These are phyloP conservation scores for Astropecten irregularis DNA, from an alignment of 53 echinoderm and acorn worm species.

Conservation along the genomic window DNA sequence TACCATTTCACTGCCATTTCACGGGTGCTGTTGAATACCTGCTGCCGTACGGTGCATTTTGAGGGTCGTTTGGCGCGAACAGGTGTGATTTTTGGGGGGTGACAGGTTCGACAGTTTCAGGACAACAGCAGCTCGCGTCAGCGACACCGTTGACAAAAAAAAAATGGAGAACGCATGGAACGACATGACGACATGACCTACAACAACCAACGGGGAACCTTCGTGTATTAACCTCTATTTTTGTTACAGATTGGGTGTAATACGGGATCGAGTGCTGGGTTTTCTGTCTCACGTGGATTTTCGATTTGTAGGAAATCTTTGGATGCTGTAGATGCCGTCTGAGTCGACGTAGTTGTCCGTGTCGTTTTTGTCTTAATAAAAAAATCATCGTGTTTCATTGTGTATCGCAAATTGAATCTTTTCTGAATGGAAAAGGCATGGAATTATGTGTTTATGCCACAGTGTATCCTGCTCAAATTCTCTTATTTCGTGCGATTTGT, in stretches of 20 bases:
- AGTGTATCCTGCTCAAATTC: too few relatives aligned
- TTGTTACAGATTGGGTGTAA: too few relatives aligned
- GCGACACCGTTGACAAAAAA: slow-evolving; percentile 20
- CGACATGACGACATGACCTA: slow-evolving; percentile 1
- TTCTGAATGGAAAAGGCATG: too few relatives aligned
- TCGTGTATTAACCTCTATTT: not conserved
- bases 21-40: not conserved
- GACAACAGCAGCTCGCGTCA: not conserved
- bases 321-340: not conserved
- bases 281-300: not conserved
- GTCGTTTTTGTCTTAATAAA: not conserved
- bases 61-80: not conserved
- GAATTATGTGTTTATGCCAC: too few relatives aligned
- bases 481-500: too few relatives aligned
- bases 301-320: not conserved
- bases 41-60: not conserved
- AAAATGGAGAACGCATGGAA: not conserved
- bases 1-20: not conserved
- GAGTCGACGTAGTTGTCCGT: not conserved
- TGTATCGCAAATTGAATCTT: too few relatives aligned
- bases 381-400: too few relatives aligned
- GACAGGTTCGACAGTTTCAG: not conserved
- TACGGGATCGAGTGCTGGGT: too few relatives aligned
- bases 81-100: not conserved
- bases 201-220: not conserved